These are phyloP conservation scores for Aspidoscelis tigris DNA, from an alignment of 2,113 vertebrate species.

Conservation along the genomic window DNA sequence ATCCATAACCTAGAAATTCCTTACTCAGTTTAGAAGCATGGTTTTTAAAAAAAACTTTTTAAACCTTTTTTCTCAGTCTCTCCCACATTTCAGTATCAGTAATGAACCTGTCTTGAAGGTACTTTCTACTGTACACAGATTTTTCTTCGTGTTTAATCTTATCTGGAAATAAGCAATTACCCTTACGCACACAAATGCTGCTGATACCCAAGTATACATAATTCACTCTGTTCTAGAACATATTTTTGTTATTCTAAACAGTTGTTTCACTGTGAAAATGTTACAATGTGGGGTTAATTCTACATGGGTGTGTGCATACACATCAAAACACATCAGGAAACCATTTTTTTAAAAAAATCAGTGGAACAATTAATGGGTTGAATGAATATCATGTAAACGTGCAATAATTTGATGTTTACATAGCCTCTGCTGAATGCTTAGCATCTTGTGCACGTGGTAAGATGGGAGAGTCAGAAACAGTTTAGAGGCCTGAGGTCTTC, in stretches of 20 bases:
- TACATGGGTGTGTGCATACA: not conserved
- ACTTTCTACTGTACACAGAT: constrained; percentile 31
- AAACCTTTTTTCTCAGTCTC: constrained; percentile 9
- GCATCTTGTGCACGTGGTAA: not conserved
- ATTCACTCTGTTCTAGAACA: not conserved
- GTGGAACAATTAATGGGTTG: not conserved
- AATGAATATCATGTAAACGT: not conserved
- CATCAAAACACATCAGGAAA: too few species aligned
- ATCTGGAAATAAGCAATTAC: not conserved
- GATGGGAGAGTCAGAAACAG: not conserved
- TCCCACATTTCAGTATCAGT: not conserved
- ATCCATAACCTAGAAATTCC: constrained; percentile 62
- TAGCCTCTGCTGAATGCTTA: not conserved
- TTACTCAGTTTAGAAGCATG: constrained; percentile 55
- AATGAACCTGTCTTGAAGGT: constrained; percentile 34
- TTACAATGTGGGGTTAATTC: too few species aligned
- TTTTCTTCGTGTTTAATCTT: not conserved
- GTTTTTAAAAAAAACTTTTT: constrained; percentile 49
- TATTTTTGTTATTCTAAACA: not conserved
- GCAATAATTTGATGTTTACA: not conserved
- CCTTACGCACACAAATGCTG: too few species aligned
- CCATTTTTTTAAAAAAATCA: too few species aligned
- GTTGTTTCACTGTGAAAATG: not conserved
- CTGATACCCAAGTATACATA: too few species aligned
- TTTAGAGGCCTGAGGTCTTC: too few species aligned